Evolutionary conservation across 2,113 vertebrate genomes (phyloP), one percentile per base, ranked within the genome.

Genomic region (Calidris pygmaea): DNA sequence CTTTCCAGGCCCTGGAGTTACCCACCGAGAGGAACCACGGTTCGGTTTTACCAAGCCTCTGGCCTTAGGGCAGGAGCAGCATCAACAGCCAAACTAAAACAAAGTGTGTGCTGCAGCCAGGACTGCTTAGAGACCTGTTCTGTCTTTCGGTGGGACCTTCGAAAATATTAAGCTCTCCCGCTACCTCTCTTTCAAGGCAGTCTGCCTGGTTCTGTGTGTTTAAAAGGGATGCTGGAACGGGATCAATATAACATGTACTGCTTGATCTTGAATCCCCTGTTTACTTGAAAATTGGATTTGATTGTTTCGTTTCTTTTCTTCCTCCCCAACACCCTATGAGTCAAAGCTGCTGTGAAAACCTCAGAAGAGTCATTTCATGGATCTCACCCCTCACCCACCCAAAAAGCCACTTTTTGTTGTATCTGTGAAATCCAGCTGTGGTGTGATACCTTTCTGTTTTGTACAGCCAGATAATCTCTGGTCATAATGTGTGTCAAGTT

Each of bases 401-500:
- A n/a, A n/a, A 65, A n/a, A 48, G 43, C 48, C 32, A 39, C 45
- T 66, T 90, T 19, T 26, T 39, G 24, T 67, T 34, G 0, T 58
- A 32, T n/a, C 50, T 55, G 0, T 27, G 41, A 91, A 81, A 62
- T 43, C 14, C 43, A 37, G 47, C 30, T 56, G 71, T 35, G 71
- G 4, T 34, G 45, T 47, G 34, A 48, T 76, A 62, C 43, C 26
- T 76, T 20, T 23, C 47, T 34, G 14, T 30, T 20, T 17, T 70
- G 43, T 82, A 67, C 56, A 68, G 32, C 11, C 43, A 55, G 48
- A 50, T 41, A 48, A 82, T 9, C 47, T 58, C 75, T 58, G 60
- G 20, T 32, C 3, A 1, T 55, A 12, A 12, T 0, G 0, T 30
- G 22, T 11, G 8, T 55, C 6, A 67, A 71, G 29, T 75, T 58